Evolutionary conservation across 2,797 vertebrate species (phyloP).

Genomic region (Premnoplex brunnescens): DNA sequence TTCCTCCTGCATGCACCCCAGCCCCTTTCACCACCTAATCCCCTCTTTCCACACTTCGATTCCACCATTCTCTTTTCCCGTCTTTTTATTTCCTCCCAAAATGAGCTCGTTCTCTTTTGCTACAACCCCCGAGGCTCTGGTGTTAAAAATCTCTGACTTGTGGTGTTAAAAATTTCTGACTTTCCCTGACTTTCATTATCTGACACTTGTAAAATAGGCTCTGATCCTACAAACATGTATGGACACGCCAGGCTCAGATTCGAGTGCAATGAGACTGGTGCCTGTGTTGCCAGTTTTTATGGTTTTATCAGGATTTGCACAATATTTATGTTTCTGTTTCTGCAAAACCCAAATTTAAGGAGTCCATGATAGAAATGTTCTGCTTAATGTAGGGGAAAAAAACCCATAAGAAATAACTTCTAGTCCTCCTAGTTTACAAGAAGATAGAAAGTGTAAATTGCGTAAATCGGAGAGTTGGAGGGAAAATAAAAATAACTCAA

Average conservation of each 20-base stretch:
- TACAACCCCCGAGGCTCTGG: neutral
- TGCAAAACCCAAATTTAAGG: neutral
- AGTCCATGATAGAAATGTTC: neutral
- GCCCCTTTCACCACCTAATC: slow-evolving; percentile 32
- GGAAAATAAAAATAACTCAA: neutral
- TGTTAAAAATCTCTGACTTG: slow-evolving; percentile 43
- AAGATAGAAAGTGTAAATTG: neutral
- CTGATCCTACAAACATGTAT: neutral
- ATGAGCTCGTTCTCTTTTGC: neutral
- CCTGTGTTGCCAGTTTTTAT: neutral
- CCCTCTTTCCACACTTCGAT: slow-evolving; percentile 41
- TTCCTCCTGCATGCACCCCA: neutral
- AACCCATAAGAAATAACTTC: neutral
- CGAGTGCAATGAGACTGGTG: neutral
- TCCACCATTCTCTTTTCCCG: slow-evolving; percentile 18
- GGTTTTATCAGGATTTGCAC: neutral
- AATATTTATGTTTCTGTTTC: neutral
- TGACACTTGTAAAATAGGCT: slow-evolving; percentile 34
- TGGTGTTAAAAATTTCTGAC: slow-evolving; percentile 32
- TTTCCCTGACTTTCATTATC: slow-evolving; percentile 38
- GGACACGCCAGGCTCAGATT: neutral
- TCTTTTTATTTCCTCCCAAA: slow-evolving; percentile 24
- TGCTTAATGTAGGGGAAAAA: neutral
- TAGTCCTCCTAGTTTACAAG: neutral
- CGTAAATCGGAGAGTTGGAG: neutral